Conservation (phyloP, 1,140 invertebrate species). For the Whitmania pigra region DNA sequence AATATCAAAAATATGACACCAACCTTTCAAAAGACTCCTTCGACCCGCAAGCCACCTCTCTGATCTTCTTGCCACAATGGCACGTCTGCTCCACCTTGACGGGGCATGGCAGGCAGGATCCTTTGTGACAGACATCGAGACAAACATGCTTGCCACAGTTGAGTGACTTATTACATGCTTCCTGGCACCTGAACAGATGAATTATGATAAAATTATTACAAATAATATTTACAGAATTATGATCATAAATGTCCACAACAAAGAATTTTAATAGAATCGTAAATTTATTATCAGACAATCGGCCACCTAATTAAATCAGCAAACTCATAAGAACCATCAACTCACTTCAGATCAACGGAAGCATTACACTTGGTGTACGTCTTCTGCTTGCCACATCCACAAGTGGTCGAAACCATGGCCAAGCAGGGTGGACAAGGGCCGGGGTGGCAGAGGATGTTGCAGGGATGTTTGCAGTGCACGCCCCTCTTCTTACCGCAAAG, state of each 20-base stretch:
- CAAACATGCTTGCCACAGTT: conserved; percentile 44
- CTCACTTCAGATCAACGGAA: not conserved
- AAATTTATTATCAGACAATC: not conserved
- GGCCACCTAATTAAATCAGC: not conserved
- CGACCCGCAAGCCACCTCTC: conserved; percentile 45
- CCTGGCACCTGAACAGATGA: conserved; percentile 14
- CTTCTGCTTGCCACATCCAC: conserved; percentile 44
- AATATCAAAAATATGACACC: conserved; percentile 33
- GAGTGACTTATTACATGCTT: conserved; percentile 29
- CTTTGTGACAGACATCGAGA: conserved; percentile 40
- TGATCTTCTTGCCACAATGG: conserved; percentile 49
- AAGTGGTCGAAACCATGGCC: conserved; percentile 47
- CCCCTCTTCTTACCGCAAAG: conserved; percentile 53
- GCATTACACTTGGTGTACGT: not conserved
- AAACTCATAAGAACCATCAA: not conserved
- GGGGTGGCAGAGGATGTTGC: conserved; percentile 77
- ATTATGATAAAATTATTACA: not conserved
- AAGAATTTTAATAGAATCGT: not conserved
- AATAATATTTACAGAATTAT: not conserved
- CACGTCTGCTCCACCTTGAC: conserved; percentile 44
- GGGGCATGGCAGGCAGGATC: conserved; percentile 36
- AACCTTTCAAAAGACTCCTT: conserved; percentile 30
- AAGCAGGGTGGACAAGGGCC: conserved; percentile 64
- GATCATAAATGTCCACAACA: too few relatives aligned
- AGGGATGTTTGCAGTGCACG: conserved; percentile 61